These are phyloP conservation scores for Antitype chi DNA, from an alignment of 2,888 invertebrate species.

Conservation along the genomic window DNA sequence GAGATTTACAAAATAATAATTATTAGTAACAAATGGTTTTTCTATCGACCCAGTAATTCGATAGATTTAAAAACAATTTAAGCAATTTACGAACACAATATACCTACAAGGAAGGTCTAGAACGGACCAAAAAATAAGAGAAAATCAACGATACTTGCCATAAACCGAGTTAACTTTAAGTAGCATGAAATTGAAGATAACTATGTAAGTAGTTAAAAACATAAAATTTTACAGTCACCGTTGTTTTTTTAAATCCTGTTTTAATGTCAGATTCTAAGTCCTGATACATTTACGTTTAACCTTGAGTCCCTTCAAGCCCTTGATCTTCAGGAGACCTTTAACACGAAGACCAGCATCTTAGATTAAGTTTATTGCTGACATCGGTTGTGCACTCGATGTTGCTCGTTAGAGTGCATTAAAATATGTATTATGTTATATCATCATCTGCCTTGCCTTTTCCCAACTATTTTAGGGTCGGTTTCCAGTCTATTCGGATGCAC, in stretches of 20 bases:
- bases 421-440: neutral
- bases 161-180: neutral
- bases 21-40: no score
- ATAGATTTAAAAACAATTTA: neutral
- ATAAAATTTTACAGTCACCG: neutral
- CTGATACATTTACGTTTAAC: constrained; percentile 51
- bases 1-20: no score
- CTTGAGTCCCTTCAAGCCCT: constrained; percentile 66
- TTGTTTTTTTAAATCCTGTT: constrained; percentile 3
- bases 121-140: neutral
- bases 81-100: neutral
- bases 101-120: neutral
- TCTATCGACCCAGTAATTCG: neutral
- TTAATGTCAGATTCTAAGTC: constrained; percentile 27
- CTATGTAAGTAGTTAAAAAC: neutral
- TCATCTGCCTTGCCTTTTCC: no score
- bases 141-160: neutral
- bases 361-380: constrained; percentile 44
- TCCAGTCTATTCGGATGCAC: no score
- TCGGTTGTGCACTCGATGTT: neutral
- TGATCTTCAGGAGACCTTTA: constrained; percentile 67
- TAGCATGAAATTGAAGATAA: neutral
- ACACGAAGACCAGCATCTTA: constrained; percentile 49
- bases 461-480: no score
- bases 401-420: neutral